These are phyloP conservation scores for Drosophila nasuta DNA, from an alignment of 1,140 invertebrate species.

Conservation along the genomic window DNA sequence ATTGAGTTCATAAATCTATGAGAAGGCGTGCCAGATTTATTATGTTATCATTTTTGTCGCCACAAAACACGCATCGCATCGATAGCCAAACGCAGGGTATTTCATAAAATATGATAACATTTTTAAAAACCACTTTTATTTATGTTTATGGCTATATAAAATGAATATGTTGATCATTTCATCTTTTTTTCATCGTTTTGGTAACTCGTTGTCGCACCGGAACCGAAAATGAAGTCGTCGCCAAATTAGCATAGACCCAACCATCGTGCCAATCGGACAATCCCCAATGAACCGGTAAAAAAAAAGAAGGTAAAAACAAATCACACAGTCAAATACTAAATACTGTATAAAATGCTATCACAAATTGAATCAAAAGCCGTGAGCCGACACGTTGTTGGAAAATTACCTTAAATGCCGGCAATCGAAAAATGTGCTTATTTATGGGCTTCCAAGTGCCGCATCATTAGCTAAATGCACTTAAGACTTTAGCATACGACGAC, in stretches of 20 bases:
- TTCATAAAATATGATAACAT: constrained; percentile 42
- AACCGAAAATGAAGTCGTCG: constrained; percentile 57
- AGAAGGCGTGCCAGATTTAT: constrained; percentile 67
- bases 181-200: constrained; percentile 41
- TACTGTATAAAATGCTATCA: constrained; percentile 22
- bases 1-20: constrained; percentile 40
- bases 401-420: constrained; percentile 69
- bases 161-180: constrained; percentile 51
- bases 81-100: constrained; percentile 11
- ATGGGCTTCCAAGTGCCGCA: constrained; percentile 43
- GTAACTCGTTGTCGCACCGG: constrained; percentile 59
- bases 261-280: constrained; percentile 17
- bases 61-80: not conserved
- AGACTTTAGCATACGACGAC: constrained; percentile 1
- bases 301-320: constrained; percentile 1
- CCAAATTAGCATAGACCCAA: constrained; percentile 67
- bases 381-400: constrained; percentile 56
- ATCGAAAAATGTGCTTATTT: constrained; percentile 66
- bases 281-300: constrained; percentile 31
- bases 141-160: constrained; percentile 59
- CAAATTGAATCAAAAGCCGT: constrained; percentile 69
- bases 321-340: not conserved
- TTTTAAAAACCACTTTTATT: constrained; percentile 52
- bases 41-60: constrained; percentile 9
- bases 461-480: constrained; percentile 38